These are phyloP conservation scores for Ophthalmolycus amberensis DNA, from an alignment of 2,113 vertebrate genomes.

Conservation along the genomic window DNA sequence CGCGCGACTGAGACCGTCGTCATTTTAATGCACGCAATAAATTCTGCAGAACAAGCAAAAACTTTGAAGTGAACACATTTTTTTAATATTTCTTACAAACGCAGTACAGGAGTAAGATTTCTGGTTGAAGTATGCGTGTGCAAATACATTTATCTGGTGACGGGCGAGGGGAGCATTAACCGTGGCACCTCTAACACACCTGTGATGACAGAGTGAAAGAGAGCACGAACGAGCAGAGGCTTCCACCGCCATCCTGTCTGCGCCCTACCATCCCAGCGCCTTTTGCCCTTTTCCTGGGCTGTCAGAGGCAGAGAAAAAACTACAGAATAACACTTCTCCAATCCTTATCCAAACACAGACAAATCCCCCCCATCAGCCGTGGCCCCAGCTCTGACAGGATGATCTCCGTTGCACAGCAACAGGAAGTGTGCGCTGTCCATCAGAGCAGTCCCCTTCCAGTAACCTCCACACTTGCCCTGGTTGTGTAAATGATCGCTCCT, in stretches of 20 bases:
- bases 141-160: slow-evolving; percentile 18
- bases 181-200: slow-evolving; percentile 72
- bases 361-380: slow-evolving; percentile 79
- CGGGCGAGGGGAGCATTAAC: slow-evolving; percentile 49
- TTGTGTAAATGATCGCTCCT: slow-evolving; percentile 71
- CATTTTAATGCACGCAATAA: neutral
- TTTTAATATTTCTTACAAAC: neutral
- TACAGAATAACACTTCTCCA: slow-evolving; percentile 83
- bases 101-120: slow-evolving; percentile 4
- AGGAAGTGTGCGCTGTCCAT: slow-evolving; percentile 80
- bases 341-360: slow-evolving; percentile 85
- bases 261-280: slow-evolving; percentile 71
- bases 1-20: neutral
- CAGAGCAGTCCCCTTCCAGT: slow-evolving; percentile 67
- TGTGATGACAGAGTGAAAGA: slow-evolving; percentile 79
- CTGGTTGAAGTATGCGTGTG: slow-evolving; percentile 26
- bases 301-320: slow-evolving; percentile 67
- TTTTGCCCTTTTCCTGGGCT: slow-evolving; percentile 78
- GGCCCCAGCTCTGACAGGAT: slow-evolving; percentile 77
- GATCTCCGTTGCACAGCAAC: slow-evolving; percentile 80
- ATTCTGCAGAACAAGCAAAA: slow-evolving; percentile 3
- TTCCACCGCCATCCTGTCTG: slow-evolving; percentile 79
- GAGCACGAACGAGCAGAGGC: slow-evolving; percentile 50
- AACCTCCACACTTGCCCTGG: slow-evolving; percentile 70
- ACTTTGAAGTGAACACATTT: neutral